Evolutionary conservation across 2,113 vertebrate genomes (phyloP), one percentile per base, ranked within the genome.

Genomic region (Lynx canadensis): DNA sequence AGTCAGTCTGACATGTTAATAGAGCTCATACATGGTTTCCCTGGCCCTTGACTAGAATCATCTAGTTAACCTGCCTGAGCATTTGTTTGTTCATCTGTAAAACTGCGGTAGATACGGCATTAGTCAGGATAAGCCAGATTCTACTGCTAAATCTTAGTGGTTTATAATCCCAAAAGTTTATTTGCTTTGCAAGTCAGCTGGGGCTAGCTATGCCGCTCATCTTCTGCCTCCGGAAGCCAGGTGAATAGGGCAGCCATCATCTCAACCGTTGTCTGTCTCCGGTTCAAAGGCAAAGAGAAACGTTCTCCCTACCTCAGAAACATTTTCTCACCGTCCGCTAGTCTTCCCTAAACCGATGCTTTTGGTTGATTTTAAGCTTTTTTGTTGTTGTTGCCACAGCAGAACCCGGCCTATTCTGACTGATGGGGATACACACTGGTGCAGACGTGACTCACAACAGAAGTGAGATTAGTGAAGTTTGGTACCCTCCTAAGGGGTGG

Each of bases 351-450:
- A 95, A 50, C 19, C 73, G 57, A 60, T 16, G 9, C n/a, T 36
- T 79, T 33, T 50, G 29, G 33, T 21, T 45, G 36, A 66, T 16
- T 73, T 41, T 41, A 69, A 23, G 5, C 13, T 48, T 69, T 92
- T 90, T 71, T 80, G 18, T 94, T 76, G 38, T 71, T 80, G 29
- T 94, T 82, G 52, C 55, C 50, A 60, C 57, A 97, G 82, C 36
- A 60, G 65, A 86, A 85, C 57, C n/a, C 50, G 9, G 23, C 18
- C 33, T 80, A 10, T 71, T 60, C 96, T 94, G 79, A 90, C 25
- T 9, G 5, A 94, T 60, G 16, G 36, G 12, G 18, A n/a, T n/a
- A 68, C 11, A 21, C 16, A 38, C 29, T 48, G 65, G 23, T 60
- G 18, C 31, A 91, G 33, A 89, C n/a, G 14, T 50, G 68, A 80